Base-by-base conservation (phyloP, 1,140 invertebrate genomes). In the Acromyrmex heyeri region DNA sequence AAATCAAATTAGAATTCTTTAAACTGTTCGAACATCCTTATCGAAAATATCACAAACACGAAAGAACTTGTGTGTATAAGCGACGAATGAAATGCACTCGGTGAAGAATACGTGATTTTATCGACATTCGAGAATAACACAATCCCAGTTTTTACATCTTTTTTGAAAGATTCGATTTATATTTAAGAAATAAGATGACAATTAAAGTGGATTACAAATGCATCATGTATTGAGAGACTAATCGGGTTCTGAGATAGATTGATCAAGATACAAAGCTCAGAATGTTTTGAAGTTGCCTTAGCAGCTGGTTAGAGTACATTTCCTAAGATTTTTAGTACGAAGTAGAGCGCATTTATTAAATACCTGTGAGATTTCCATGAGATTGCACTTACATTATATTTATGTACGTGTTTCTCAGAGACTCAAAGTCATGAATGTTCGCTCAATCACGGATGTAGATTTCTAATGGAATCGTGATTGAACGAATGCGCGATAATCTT, bases 41-140 rank as follows among this genome's bases (percentile, higher is more conserved):
- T 6, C 8, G 6, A 34, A 44, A 64, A 55, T 48, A 38, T 10
- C n/a, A 1, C 38, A 72, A 72, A 48, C 8, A 24, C 2, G 8
- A 27, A 59, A 12, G 34, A 14, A 53, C 12, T 48, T 67, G 8
- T 69, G 34, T 48, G n/a, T 64, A 85, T 65, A 64, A 64, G 38
- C 53, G 64, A 30, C 48, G 73, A 85, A 85, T 85, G 44, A 85
- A 85, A 64, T 64, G 82, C 82, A 85, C 72, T 77, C 27, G 12
- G 21, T 72, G 62, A 48, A 14, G 18, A 5, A 53, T 18, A 62
- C 16, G 18, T n/a, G n/a, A 53, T 14, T 77, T 34, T 62, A 38
- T 34, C n/a, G 38, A 53, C 4, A 5, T 27, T 78, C 0, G 6
- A 24, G 14, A 21, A 67, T 57, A 21, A 50, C 1, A 16, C 8